Evolutionary conservation across 2,888 invertebrate genomes (phyloP).

Genomic region (Tetragnatha montana): DNA sequence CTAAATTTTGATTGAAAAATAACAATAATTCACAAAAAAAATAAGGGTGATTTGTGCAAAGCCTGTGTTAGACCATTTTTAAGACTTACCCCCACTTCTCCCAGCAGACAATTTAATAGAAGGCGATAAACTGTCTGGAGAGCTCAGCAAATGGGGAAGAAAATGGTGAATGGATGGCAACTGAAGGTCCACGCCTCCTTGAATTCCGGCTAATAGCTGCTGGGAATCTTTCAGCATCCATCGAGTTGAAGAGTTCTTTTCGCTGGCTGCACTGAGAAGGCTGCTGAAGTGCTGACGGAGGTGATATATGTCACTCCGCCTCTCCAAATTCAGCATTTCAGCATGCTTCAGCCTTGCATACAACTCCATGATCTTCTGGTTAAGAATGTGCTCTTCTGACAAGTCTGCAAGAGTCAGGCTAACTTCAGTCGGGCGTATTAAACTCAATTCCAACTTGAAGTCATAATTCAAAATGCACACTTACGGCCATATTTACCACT

Average conservation of each 20-base stretch:
- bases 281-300: slow-evolving; percentile 67
- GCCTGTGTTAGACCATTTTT: too few species aligned
- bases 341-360: slow-evolving; percentile 71
- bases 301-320: slow-evolving; percentile 70
- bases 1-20: too few species aligned
- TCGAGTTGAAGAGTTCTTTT: slow-evolving; percentile 42
- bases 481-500: too few species aligned
- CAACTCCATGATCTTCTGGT: slow-evolving; percentile 70
- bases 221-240: slow-evolving; percentile 66
- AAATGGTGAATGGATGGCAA: slow-evolving; percentile 89
- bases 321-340: slow-evolving; percentile 72
- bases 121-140: slow-evolving; percentile 85
- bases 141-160: slow-evolving; percentile 89
- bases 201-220: slow-evolving; percentile 56
- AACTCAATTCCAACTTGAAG: too few species aligned
- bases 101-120: slow-evolving; percentile 86
- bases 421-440: neutral
- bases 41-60: too few species aligned
- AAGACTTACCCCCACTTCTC: slow-evolving; percentile 80
- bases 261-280: slow-evolving; percentile 54
- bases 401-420: slow-evolving; percentile 45
- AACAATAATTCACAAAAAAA: too few species aligned
- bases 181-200: slow-evolving; percentile 77
- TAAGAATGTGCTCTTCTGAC: slow-evolving; percentile 68
- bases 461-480: too few species aligned